These are phyloP conservation scores for Siniperca knerii DNA, from an alignment of 2,113 vertebrate species.

Conservation along the genomic window DNA sequence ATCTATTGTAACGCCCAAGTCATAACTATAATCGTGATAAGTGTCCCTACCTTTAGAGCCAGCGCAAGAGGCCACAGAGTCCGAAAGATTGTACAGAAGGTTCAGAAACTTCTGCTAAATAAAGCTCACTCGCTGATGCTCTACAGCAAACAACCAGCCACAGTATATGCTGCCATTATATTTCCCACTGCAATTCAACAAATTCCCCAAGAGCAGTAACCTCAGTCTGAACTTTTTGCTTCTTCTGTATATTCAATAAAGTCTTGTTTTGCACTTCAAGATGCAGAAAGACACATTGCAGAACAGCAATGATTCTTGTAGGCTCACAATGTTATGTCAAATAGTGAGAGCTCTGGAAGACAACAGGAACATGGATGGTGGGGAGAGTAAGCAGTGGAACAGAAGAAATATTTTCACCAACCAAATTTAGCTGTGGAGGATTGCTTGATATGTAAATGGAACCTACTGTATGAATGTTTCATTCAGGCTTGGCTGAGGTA, in stretches of 20 bases:
- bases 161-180: no score
- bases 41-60: no score
- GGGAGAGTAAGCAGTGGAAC: background rate
- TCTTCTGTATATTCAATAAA: background rate
- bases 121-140: no score
- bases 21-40: no score
- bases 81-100: no score
- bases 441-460: conserved; percentile 66
- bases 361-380: background rate
- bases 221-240: background rate
- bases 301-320: background rate
- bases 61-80: no score
- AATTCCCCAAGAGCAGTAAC: background rate
- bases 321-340: background rate
- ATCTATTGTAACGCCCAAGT: no score
- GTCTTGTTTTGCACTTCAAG: background rate
- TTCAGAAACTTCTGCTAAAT: no score
- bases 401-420: conserved; percentile 13
- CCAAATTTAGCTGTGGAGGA: conserved; percentile 33
- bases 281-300: background rate
- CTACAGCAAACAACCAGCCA: no score
- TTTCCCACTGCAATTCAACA: no score
- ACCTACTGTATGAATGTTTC: conserved; percentile 62
- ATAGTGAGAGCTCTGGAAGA: background rate
- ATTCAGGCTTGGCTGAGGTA: conserved; percentile 57